These are phyloP conservation scores for Ploceus nigricollis DNA, from an alignment of 2,113 vertebrate species.

Conservation along the genomic window DNA sequence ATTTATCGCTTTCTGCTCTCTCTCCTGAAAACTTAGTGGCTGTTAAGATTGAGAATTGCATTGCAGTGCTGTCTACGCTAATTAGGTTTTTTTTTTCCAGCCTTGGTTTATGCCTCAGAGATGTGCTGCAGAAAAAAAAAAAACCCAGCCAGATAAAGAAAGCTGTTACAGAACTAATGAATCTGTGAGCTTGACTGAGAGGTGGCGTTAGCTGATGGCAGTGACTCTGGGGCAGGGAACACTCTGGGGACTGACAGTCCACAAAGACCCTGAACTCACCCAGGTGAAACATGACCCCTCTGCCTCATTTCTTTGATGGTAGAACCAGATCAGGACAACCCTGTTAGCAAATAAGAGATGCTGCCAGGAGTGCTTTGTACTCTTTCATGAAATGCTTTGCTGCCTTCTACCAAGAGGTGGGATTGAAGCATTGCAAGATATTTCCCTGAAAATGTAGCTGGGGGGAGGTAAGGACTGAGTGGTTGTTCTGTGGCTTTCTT, in stretches of 20 bases:
- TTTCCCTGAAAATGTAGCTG: not conserved
- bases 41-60: not conserved
- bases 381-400: not conserved
- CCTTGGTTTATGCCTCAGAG: slow-evolving; percentile 14
- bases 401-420: not conserved
- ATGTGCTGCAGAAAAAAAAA: not conserved
- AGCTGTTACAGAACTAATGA: not conserved
- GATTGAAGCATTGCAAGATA: not conserved
- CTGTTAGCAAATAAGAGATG: not conserved
- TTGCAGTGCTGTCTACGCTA: not conserved
- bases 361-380: not conserved
- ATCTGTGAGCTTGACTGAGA: not conserved
- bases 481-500: not conserved
- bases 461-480: not conserved
- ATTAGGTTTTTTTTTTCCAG: slow-evolving; percentile 19
- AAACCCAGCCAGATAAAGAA: not conserved
- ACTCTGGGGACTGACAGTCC: not conserved
- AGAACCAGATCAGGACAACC: not conserved
- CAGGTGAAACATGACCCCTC: not conserved
- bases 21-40: slow-evolving; percentile 16
- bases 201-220: not conserved
- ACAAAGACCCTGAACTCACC: rapidly evolving
- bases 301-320: not conserved
- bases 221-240: not conserved
- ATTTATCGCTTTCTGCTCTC: not conserved